Conservation (phyloP, 2,113 vertebrate species). For the Ophiodon elongatus region DNA sequence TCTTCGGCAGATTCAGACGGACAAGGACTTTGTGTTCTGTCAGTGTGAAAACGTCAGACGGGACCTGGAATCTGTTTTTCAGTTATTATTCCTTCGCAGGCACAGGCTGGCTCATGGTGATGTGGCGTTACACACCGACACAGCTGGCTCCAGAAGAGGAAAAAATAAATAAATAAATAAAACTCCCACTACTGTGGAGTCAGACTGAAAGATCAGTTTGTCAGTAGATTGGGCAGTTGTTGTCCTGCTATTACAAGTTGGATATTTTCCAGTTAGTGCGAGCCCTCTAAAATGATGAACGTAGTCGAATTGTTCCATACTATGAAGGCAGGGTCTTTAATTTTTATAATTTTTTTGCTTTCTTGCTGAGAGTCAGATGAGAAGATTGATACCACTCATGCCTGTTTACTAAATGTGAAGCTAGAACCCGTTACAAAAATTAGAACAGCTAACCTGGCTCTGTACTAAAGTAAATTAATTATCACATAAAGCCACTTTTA, state of each 20-base stretch:
- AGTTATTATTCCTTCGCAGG: constrained; percentile 55
- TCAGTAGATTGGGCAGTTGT: constrained; percentile 32
- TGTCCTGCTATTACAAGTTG: constrained; percentile 17
- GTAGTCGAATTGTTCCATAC: neutral
- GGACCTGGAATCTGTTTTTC: constrained; percentile 66
- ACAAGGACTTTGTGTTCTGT: constrained; percentile 70
- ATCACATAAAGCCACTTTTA: neutral
- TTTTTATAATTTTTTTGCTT: neutral
- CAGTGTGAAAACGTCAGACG: constrained; percentile 62
- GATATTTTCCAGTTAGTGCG: neutral
- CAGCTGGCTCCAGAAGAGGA: constrained; percentile 19
- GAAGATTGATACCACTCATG: too few species aligned
- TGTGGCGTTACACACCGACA: constrained; percentile 48
- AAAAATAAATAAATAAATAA: neutral
- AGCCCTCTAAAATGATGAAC: neutral
- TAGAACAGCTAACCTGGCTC: neutral
- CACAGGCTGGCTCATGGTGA: constrained; percentile 52
- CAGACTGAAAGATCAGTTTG: constrained; percentile 41
- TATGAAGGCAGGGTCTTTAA: neutral
- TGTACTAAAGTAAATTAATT: neutral
- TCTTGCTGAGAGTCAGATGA: neutral
- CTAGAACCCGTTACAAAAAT: neutral
- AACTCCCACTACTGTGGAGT: neutral
- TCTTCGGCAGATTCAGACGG: constrained; percentile 68
- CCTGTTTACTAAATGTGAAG: neutral